Evolutionary conservation across 2,888 invertebrate genomes (phyloP), one percentile per base, ranked within the genome.

Genomic region (Caenorhabditis sulstoni): DNA sequence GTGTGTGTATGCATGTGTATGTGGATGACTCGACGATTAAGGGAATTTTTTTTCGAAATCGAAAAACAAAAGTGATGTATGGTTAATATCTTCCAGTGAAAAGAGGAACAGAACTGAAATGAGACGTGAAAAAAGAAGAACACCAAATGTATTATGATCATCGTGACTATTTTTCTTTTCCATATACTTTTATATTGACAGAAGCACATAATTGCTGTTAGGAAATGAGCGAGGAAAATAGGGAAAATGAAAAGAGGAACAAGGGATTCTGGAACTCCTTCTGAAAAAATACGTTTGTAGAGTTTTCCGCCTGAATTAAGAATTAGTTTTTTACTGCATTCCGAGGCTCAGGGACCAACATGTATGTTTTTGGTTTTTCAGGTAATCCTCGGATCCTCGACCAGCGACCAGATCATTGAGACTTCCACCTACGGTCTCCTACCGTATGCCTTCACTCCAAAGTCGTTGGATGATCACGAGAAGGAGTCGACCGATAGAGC

Each of bases 371-470:
- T 18, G 9, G 29, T 29, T 29, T 23, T 84, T 68, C 58, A 83
- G 83, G 86, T 87, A 11, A 81, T 87, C 37, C 80, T 87, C 9
- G 81, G 80, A 41, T 86, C 86, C 9, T 70, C 83, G 12, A 83
- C 68, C 14, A 76, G 76, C 44, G 68, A 84, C 55, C 52, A 79
- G 14, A 62, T 81, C 18, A 66, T 78, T 16, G 67, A 73, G 44
- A 85, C 85, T 7, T 45, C 81, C 0, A 77, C 81, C 11, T 64
- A 71, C 50, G 85, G 83, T 18, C 83, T 88, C 18, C 76, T 87
- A 12, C 88, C 88, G 8, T 70, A 70, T 23, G 86, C 87, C 4
- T 88, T 87, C 81, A 85, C 84, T 52, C 86, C 87, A 11, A 79
- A 79, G 20, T 70, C 76, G 9, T 76, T 88, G 52, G 82, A 87